A percentile compares a stretch with the other conserved stretches of the same genome.
These are phyloP conservation scores for Acheta domesticus DNA, from an alignment of 2,888 invertebrate genomes.

Conservation along the genomic window DNA sequence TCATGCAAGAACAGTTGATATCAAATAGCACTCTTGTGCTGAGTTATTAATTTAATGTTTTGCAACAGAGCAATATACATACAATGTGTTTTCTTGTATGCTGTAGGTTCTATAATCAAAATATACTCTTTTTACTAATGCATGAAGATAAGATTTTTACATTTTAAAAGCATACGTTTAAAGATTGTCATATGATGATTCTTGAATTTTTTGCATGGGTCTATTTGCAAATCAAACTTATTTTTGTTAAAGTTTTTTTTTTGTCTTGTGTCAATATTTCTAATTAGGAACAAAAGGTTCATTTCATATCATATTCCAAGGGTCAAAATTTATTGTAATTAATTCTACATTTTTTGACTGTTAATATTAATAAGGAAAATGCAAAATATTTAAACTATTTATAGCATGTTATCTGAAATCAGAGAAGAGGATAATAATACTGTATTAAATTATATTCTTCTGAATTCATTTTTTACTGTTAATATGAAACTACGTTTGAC, in stretches of 20 bases:
- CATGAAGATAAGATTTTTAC: conserved; percentile 24
- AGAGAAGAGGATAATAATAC: not conserved
- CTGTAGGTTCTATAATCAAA: conserved; percentile 5
- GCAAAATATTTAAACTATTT: not conserved
- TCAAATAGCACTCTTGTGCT: not conserved
- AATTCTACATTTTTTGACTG: not conserved
- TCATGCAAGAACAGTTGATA: not conserved
- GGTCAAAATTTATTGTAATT: not conserved
- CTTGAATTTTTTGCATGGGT: not conserved
- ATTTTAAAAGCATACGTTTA: conserved; percentile 25
- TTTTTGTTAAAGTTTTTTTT: conserved; percentile 11
- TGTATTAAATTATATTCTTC: too few species aligned
- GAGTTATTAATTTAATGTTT: not conserved
- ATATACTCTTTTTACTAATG: conserved; percentile 18
- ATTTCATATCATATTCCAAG: not conserved
- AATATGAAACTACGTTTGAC: too few species aligned
- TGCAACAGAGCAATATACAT: conserved; percentile 18
- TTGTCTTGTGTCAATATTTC: conserved; percentile 18
- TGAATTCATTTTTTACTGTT: too few species aligned
- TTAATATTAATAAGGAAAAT: not conserved
- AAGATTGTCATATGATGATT: conserved; percentile 23
- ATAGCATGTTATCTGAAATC: not conserved
- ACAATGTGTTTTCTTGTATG: conserved; percentile 12
- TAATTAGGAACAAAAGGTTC: conserved; percentile 18
- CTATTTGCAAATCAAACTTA: conserved; percentile 23